Percentiles rank a stretch among this genome's conserved stretches.
These are phyloP conservation scores for Tipula helvola DNA, from an alignment of 2,888 invertebrate species.

Conservation along the genomic window DNA sequence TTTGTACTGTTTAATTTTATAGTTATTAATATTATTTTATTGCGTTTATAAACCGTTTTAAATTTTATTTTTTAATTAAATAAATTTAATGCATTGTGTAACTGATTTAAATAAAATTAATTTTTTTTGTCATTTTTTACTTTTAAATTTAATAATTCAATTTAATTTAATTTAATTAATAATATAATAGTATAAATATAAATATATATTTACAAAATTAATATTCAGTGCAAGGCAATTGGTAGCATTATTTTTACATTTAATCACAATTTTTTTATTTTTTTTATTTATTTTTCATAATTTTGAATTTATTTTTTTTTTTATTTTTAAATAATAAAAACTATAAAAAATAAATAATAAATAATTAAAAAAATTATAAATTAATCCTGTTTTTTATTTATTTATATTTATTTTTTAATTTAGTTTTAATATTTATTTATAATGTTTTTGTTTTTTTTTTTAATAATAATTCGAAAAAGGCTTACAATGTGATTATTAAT, in stretches of 20 bases:
- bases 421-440: constrained; percentile 13
- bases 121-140: not conserved
- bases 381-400: constrained; percentile 14
- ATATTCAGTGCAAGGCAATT: constrained; percentile 17
- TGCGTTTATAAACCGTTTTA: not conserved
- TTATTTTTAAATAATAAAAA: not conserved
- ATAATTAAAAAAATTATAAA: constrained; percentile 21
- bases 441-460: constrained; percentile 13
- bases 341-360: constrained; percentile 16
- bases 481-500: constrained; percentile 8
- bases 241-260: constrained; percentile 16
- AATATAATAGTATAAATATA: constrained; percentile 8
- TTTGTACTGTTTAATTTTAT: not conserved
- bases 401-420: constrained; percentile 12
- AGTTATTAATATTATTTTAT: not conserved
- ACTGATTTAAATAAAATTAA: not conserved
- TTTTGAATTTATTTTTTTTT: constrained; percentile 8
- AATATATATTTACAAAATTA: constrained; percentile 11
- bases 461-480: not conserved
- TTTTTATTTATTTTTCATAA: constrained; percentile 7
- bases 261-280: constrained; percentile 14
- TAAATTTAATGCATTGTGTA: not conserved
- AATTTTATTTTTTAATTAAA: not conserved
- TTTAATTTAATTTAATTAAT: not conserved
- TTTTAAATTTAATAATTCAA: not conserved